These are phyloP conservation scores for Melinopterus prodromus DNA, from an alignment of 2,888 invertebrate species.

Conservation along the genomic window DNA sequence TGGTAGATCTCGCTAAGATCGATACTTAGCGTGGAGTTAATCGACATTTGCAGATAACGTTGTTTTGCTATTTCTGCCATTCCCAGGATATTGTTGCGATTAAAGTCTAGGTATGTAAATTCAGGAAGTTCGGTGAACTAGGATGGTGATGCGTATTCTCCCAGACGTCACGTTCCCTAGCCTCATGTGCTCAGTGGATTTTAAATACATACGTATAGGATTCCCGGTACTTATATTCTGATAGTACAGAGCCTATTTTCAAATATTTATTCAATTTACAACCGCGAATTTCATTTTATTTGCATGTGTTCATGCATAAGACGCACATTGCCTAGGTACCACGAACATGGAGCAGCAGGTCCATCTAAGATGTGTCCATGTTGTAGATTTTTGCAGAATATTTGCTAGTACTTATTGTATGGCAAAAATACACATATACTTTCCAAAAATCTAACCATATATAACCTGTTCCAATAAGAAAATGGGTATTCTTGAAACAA, in stretches of 20 bases:
- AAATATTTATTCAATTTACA: not conserved
- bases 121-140: constrained; percentile 4
- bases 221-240: not conserved
- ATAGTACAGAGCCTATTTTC: not conserved
- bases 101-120: not conserved
- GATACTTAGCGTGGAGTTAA: not conserved
- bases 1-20: too few species aligned
- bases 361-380: too few species aligned
- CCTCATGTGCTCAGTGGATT: not conserved
- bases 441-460: too few species aligned
- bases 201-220: not conserved
- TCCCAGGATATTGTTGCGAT: not conserved
- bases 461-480: too few species aligned
- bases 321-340: too few species aligned
- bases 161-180: not conserved
- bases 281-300: too few species aligned
- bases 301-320: too few species aligned
- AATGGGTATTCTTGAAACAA: too few species aligned
- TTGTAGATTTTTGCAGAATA: too few species aligned
- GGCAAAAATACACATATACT: too few species aligned
- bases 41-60: not conserved
- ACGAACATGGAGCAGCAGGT: too few species aligned
- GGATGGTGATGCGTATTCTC: not conserved
- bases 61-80: not conserved
- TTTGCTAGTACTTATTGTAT: too few species aligned